Base-by-base conservation (phyloP, 1,140 invertebrate genomes). In the Tetramorium parvispinum region DNA sequence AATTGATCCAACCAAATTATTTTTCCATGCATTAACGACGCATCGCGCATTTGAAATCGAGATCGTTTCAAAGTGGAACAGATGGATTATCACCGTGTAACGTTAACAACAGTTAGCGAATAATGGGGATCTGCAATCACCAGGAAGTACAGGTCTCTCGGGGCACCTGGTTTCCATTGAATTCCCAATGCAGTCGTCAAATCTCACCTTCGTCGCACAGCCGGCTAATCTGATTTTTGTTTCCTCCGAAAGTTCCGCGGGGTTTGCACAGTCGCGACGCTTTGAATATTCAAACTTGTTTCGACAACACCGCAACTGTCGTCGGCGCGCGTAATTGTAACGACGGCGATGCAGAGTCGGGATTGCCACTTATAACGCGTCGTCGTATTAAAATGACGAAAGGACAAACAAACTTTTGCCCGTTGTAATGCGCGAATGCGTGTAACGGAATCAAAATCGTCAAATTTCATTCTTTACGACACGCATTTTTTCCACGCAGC, bases 271-370 rank as follows among this genome's bases (percentile, higher is more conserved):
- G 59, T 24, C 40, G 32, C 11, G 57, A 43, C 49, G 51, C 49
- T 81, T 76, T 90, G 89, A 89, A 90, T 87, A 89, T 90, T 87
- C 85, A 90, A 87, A 75, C 77, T 85, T 89, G 85, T 81, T 87
- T 89, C 65, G 83, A 86, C 87, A 86, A 86, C 77, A 51, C 24
- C 27, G 57, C 65, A 65, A 82, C 51, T 68, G 76, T 82, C 70
- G 43, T 32, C 53, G 6, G 27, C 78, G 73, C 46, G 24, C 18
- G 49, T 66, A 87, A 78, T 86, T 66, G 71, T 68, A 86, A 75
- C 43, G 18, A 55, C 40, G n/a, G 21, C 37, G 75, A 79, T 11
- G 40, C 66, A 57, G 70, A 71, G 40, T 40, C 40, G 49, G n/a
- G 55, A 76, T 86, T 77, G 76, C 46, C 49, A 82, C 79, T 82